Base-by-base conservation (phyloP, 2,113 vertebrate species). In the Acanthochromis polyacanthus region DNA sequence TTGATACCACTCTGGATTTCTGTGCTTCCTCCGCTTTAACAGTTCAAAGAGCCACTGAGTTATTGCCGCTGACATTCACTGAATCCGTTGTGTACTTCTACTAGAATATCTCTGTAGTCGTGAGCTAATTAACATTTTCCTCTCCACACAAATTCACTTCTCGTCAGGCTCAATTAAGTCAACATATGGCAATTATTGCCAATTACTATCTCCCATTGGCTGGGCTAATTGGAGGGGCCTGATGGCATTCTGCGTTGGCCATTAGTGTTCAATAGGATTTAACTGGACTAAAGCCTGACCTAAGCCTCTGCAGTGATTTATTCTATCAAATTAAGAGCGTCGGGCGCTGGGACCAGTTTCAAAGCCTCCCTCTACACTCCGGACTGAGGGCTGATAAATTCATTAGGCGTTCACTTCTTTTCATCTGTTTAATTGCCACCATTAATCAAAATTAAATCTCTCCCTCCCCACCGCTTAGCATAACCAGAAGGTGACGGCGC, bases 381-480 rank as follows among this genome's bases (percentile, higher is more conserved):
- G 46, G 76, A 84, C 69, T 72, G 67, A 78, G 72, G 23, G 46
- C 68, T 78, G 72, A 87, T 78, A 58, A 67, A 86, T 88, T 83
- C 25, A 86, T 85, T 82, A 52, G 71, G 64, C 22, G 36, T 86
- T 52, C 20, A 17, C 60, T 68, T 67, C 64, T 80, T 82, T 87
- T 87, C 60, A 83, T 85, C 71, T 81, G 43, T 83, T 86, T 85
- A 90, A 90, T 88, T 88, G 72, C 70, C 36, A 63, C 68, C 83
- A 91, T 91, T 86, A 82, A 88, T 92, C 89, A 89, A 71, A 82
- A 71, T 74, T 45, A 80, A 76, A 71, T 43, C 45, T 53, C 23
- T 51, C 19, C 56, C 23, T 22, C 51, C 40, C 40, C 53, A 63
- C 65, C 67, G 36, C 32, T 74, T 75, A 75, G 56, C 66, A 10